Base-by-base conservation (phyloP, 2,888 invertebrate genomes). In the Julus scanicus region DNA sequence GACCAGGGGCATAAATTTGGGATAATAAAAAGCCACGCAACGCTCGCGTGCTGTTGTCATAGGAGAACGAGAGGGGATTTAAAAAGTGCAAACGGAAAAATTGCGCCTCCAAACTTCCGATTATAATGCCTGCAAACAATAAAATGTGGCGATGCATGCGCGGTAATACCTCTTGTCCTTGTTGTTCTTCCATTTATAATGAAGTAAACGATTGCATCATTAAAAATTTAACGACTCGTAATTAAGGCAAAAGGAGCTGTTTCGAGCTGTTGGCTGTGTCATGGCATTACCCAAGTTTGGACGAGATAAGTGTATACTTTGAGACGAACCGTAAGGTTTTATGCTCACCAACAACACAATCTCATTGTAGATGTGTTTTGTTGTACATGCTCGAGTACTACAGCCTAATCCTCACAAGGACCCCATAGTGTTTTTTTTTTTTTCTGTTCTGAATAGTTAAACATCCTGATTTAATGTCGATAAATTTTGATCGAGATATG, bases 11-110 rank as follows among this genome's bases (percentile, higher is more conserved):
- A 71, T 71, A 29, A 71, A 71, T 71, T 71, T 71, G 9, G 71
- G 71, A 71, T 71, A 71, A 71, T 71, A 71, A 71, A 71, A 71
- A 71, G 71, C 71, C 71, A 71, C 71, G 71, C 71, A 29, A 71
- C 29, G 71, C 71, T 71, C 20, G 71, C 71, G 71, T 71, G 71
- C n/a, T 44, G 71, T 6, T n/a, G 57, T n/a, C 57, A 63, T 63
- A 63, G 17, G 57, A n/a, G 57, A 63, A 11, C 6, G 71, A 71
- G 63, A 63, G 29, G 71, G 71, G 71, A 29, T 71, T 71, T 71
- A 71, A 71, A 71, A 29, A 63, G 57, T 63, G n/a, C 57, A 63
- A 63, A 63, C 57, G n/a, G 57, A 71, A 71, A 71, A 71, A 71
- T 20, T 71, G 71, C 71, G 29, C 71, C 71, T 71, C 71, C 71